Evolutionary conservation across 2,797 vertebrate genomes (phyloP).

Genomic region (Pantherophis alleghaniensis): DNA sequence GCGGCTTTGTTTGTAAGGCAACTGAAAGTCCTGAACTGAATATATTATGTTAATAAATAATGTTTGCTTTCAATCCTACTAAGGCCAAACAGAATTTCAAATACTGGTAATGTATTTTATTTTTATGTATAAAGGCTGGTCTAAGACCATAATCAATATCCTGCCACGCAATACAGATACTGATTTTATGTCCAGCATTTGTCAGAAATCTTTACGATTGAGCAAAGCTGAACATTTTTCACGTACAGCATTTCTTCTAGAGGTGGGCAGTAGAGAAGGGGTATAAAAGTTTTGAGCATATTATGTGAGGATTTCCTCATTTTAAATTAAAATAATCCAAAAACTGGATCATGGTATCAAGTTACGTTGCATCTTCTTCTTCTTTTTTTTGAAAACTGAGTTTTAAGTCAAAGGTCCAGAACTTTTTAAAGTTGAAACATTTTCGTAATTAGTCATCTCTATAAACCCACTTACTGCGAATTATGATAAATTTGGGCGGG

Average conservation of each 20-base stretch:
- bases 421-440: not conserved
- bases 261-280: not conserved
- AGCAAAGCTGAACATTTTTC: not conserved
- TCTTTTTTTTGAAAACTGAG: not conserved
- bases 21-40: not conserved
- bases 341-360: not conserved
- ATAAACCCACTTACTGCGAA: not conserved
- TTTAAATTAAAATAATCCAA: not conserved
- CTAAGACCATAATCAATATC: not conserved
- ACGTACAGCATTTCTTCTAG: not conserved
- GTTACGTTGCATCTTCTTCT: not conserved
- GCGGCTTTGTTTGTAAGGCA: not conserved
- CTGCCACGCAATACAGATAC: not conserved
- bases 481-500: not conserved
- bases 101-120: not conserved
- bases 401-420: not conserved
- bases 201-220: not conserved
- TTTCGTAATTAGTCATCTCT: not conserved
- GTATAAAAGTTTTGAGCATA: not conserved
- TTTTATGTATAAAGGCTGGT: not conserved
- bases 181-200: not conserved
- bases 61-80: not conserved
- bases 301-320: not conserved
- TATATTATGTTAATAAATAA: not conserved
- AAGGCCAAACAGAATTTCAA: not conserved